Conservation (phyloP, 35 echinoderm and acorn worm species). For the Nesometra sesokonis region DNA sequence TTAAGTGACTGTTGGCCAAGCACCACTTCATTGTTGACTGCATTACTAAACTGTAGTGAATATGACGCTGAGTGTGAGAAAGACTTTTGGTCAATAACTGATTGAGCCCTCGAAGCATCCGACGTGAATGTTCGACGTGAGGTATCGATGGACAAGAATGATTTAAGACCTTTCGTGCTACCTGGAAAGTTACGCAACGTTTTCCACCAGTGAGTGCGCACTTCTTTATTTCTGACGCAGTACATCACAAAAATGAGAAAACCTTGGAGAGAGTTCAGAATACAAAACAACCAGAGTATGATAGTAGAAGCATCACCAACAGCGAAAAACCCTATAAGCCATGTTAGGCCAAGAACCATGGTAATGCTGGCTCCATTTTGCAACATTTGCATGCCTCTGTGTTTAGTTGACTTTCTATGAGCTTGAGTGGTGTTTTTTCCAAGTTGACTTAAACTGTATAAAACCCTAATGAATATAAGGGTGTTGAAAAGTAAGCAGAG, state of each 20-base stretch:
- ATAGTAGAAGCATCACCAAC: not conserved
- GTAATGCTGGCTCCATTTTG: not conserved
- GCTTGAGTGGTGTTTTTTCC: not conserved
- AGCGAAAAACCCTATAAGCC: slow-evolving; percentile 30
- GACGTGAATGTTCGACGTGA: not conserved
- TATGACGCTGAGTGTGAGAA: too few species aligned
- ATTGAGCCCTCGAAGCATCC: too few species aligned
- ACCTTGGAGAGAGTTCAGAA: slow-evolving; percentile 36
- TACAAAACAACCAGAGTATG: slow-evolving; percentile 5
- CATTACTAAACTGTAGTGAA: too few species aligned
- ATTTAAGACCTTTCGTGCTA: not conserved
- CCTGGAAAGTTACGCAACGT: not conserved
- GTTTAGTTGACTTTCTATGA: not conserved
- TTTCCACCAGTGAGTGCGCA: not conserved
- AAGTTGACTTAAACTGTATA: not conserved
- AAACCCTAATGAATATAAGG: not conserved
- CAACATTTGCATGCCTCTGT: not conserved
- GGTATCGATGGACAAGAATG: not conserved
- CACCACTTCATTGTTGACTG: too few species aligned
- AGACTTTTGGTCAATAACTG: too few species aligned
- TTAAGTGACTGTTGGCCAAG: too few species aligned
- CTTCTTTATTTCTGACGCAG: not conserved
- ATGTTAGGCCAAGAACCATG: slow-evolving; percentile 17
- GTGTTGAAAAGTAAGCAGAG: not conserved
- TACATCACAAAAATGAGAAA: slow-evolving; percentile 18